These are phyloP conservation scores for Drosophila multiciliata DNA, from an alignment of 2,888 invertebrate species.

Conservation along the genomic window DNA sequence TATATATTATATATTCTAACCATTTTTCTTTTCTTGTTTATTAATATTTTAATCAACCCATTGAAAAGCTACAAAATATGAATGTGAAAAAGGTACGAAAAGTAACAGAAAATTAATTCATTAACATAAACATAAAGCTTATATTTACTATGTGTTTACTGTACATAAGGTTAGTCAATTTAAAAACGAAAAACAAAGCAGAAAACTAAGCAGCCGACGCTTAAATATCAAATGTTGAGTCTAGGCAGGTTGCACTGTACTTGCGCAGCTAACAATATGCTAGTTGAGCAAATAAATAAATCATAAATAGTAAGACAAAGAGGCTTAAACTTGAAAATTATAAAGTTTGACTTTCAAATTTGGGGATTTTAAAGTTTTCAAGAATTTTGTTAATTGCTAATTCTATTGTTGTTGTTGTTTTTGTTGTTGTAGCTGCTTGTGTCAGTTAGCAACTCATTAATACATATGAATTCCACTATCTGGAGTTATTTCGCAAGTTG, in stretches of 20 bases:
- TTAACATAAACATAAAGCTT: too few species aligned
- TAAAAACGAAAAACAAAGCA: background rate
- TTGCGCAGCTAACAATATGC: background rate
- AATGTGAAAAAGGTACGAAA: too few species aligned
- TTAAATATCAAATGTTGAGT: background rate
- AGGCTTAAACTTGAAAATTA: background rate
- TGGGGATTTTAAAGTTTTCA: background rate
- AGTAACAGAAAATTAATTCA: too few species aligned
- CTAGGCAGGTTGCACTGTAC: background rate
- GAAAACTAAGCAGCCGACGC: background rate
- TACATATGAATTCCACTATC: slow-evolving; percentile 28
- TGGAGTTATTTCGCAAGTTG: slow-evolving; percentile 51
- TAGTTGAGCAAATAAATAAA: background rate
- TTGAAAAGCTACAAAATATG: too few species aligned
- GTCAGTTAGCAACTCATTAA: slow-evolving; percentile 65
- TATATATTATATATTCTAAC: background rate
- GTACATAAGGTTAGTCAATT: background rate
- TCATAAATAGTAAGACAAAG: background rate
- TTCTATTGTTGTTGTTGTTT: slow-evolving; percentile 21
- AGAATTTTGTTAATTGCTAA: background rate
- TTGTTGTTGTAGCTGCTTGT: slow-evolving; percentile 30
- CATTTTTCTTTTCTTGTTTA: too few species aligned
- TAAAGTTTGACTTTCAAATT: background rate
- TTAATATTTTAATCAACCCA: too few species aligned
- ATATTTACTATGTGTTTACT: too few species aligned